Evolutionary conservation across 1,140 invertebrate species (phyloP).

Genomic region (Tetranychus cinnabarinus): DNA sequence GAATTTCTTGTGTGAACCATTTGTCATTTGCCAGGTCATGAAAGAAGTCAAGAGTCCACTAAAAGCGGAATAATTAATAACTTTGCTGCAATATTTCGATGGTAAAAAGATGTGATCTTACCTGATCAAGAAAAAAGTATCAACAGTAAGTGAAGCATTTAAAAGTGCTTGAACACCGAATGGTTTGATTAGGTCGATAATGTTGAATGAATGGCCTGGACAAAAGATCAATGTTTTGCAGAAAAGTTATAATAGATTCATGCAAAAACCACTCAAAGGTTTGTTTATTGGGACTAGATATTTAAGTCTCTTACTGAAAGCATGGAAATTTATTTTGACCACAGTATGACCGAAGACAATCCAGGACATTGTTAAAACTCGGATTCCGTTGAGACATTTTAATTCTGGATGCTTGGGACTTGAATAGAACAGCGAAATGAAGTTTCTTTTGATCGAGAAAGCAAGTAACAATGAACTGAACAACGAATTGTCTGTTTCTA

Average conservation of each 20-base stretch:
- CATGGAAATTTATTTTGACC: background rate
- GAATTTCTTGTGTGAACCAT: background rate
- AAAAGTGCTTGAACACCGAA: background rate
- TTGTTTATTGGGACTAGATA: too few relatives aligned
- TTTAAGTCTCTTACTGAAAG: background rate
- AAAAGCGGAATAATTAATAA: constrained; percentile 1
- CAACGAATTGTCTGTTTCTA: too few relatives aligned
- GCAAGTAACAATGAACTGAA: background rate
- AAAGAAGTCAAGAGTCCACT: constrained; percentile 3
- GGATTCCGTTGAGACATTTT: constrained; percentile 38
- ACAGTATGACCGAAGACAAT: constrained; percentile 64
- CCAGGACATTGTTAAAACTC: constrained; percentile 70
- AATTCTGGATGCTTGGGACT: background rate
- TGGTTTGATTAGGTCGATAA: background rate
- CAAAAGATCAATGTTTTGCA: background rate
- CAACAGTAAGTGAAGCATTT: constrained; percentile 43
- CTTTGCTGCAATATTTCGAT: background rate
- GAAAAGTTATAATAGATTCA: too few relatives aligned
- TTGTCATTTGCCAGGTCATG: background rate
- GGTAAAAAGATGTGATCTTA: background rate
- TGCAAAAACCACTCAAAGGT: too few relatives aligned
- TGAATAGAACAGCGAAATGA: background rate
- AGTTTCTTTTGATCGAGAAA: background rate
- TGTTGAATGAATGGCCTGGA: background rate
- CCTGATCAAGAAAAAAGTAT: constrained; percentile 65